A percentile compares a stretch with the other conserved stretches of the same genome.
phyloP scores from a whole-genome alignment of 2,888 invertebrate genomes.

The Seira musarum region DNA sequence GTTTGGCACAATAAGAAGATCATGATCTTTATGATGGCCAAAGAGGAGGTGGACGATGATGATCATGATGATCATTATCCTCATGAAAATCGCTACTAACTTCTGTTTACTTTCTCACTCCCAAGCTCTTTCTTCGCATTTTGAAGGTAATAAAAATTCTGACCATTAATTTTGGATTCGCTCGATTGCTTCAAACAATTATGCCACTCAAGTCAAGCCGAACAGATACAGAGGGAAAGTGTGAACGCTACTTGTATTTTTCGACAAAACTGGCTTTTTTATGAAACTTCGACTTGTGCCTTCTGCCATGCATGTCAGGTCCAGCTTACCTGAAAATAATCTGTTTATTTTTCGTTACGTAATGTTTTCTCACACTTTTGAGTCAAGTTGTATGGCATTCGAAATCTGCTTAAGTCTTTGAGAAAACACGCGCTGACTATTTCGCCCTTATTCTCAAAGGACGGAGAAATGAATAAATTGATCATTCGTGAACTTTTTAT shows the following conservation, averaged over 20 bases:
- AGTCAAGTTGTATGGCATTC: neutral
- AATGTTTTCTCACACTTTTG: constrained; percentile 14
- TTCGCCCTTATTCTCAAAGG: neutral
- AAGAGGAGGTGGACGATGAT: neutral
- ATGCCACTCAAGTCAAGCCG: constrained; percentile 35
- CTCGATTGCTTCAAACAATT: constrained; percentile 49
- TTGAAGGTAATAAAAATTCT: constrained; percentile 13
- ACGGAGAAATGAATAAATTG: constrained; percentile 29
- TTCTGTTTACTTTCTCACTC: too few species aligned
- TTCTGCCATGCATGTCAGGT: constrained; percentile 33
- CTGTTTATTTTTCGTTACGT: neutral
- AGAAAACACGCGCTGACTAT: constrained; percentile 34
- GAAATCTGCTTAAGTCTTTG: too few species aligned
- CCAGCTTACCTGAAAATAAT: constrained; percentile 33
- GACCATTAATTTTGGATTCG: constrained; percentile 40
- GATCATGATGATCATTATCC: constrained; percentile 2
- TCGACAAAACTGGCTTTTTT: too few species aligned
- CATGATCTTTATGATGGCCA: constrained; percentile 2
- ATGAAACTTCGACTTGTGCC: constrained; percentile 11
- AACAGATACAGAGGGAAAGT: neutral
- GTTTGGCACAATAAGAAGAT: constrained; percentile 40
- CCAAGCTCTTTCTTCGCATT: too few species aligned
- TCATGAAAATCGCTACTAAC: neutral
- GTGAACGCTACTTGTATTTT: too few species aligned
- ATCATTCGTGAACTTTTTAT: constrained; percentile 39